Percentiles rank a stretch among this genome's conserved stretches.
phyloP scores from a whole-genome alignment of 2,888 invertebrate species.

The Eueremaeus valkanovi region DNA sequence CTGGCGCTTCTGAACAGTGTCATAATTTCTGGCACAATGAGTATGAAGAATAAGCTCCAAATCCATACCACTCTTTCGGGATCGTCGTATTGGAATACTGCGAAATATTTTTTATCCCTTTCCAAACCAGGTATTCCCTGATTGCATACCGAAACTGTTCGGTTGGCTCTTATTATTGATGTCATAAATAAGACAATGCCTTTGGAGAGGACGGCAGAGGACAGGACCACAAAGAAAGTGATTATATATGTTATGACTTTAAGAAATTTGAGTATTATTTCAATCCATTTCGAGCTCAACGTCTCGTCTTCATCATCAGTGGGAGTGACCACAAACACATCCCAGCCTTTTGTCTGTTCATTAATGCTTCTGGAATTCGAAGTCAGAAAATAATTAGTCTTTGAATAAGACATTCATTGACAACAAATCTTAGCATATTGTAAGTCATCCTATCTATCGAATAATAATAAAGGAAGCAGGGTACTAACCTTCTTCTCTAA shows the following conservation, averaged over 20 bases:
- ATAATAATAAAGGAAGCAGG: too few relatives aligned
- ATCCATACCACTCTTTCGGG: slow-evolving; percentile 86
- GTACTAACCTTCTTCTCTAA: too few relatives aligned
- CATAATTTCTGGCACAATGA: slow-evolving; percentile 82
- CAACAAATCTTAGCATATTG: too few relatives aligned
- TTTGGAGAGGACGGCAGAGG: slow-evolving; percentile 79
- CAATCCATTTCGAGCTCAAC: slow-evolving; percentile 68
- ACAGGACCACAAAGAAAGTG: slow-evolving; percentile 78
- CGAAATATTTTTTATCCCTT: slow-evolving; percentile 78
- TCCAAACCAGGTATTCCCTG: slow-evolving; percentile 59
- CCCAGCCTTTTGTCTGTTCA: slow-evolving; percentile 63
- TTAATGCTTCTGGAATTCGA: slow-evolving; percentile 11
- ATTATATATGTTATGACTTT: slow-evolving; percentile 71
- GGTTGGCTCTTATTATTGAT: slow-evolving; percentile 73
- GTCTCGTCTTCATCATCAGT: slow-evolving; percentile 60
- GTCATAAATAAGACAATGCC: slow-evolving; percentile 86
- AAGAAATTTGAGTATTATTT: slow-evolving; percentile 59
- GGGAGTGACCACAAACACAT: slow-evolving; percentile 70
- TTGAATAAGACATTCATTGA: too few relatives aligned
- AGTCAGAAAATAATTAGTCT: too few relatives aligned
- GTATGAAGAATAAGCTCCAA: slow-evolving; percentile 83
- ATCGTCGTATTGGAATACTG: slow-evolving; percentile 64
- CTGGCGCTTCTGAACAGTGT: slow-evolving; percentile 75
- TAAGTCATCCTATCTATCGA: too few relatives aligned
- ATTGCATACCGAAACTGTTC: slow-evolving; percentile 74